A percentile compares a stretch with the other conserved stretches of the same genome.
These are phyloP conservation scores for Clarias laeviceps DNA, from an alignment of 2,797 vertebrate species.

Conservation along the genomic window DNA sequence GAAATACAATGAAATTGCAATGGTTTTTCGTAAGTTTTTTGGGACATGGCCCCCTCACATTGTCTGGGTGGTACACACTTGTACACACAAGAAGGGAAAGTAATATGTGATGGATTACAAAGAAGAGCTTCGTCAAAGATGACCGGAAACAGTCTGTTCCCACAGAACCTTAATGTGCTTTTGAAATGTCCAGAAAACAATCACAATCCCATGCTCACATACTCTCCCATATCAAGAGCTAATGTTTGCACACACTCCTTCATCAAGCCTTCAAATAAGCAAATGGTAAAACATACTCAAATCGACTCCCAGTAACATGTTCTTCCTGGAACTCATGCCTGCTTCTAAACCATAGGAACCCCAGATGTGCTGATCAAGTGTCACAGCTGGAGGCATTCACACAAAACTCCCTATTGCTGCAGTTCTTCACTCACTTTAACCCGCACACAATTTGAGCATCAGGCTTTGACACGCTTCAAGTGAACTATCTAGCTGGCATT, in stretches of 20 bases:
- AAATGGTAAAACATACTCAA: slow-evolving; percentile 55
- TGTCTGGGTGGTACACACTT: background rate
- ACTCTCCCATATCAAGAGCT: slow-evolving; percentile 19
- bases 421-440: background rate
- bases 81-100: background rate
- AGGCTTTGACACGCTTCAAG: background rate
- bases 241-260: slow-evolving; percentile 2
- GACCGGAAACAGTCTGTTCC: slow-evolving; percentile 11
- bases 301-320: slow-evolving; percentile 67
- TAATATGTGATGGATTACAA: slow-evolving; percentile 20
- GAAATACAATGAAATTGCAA: slow-evolving; percentile 4
- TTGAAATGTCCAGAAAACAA: background rate
- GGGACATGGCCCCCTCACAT: background rate
- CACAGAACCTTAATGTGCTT: slow-evolving; percentile 2
- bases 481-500: slow-evolving; percentile 3
- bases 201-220: slow-evolving; percentile 1
- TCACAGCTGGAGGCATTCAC: slow-evolving; percentile 75
- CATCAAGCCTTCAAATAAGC: slow-evolving; percentile 24
- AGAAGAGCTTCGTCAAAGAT: background rate
- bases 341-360: slow-evolving; percentile 60
- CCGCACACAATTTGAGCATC: background rate
- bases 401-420: background rate
- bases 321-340: slow-evolving; percentile 62
- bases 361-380: slow-evolving; percentile 74
- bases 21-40: background rate